Base-by-base conservation (phyloP, 1,140 invertebrate species). In the Calliphora vicina region DNA sequence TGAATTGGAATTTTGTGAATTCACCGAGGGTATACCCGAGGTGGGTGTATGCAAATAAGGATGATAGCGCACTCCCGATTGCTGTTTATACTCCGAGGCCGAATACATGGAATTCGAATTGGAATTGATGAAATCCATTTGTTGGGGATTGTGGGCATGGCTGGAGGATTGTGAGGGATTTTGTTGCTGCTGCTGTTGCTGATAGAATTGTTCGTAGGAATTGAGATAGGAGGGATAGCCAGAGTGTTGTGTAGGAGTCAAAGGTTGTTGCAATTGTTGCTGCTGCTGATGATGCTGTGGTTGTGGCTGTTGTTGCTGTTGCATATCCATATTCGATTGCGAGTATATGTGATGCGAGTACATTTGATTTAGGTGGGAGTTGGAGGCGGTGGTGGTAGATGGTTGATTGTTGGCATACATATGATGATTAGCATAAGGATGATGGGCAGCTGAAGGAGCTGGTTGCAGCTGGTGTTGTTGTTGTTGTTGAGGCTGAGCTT, bases 191-290 rank as follows among this genome's bases (percentile, higher is more conserved):
- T 87, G 86, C 23, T 88, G 88, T 20, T 89, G 88, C 73, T 90
- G 89, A 83, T 91, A 90, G 83, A 89, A 90, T 81, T 90, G 89
- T 81, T 90, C 89, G 83, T 90, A 90, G 84, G 86, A 87, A 81
- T 89, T 88, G 67, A 90, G 85, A 82, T 90, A 90, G 78, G 85
- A 87, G 78, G 87, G 86, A 74, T 84, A 87, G n/a, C n/a, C 61
- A 15, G 57, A 73, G 25, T 85, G 80, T 27, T 82, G 91, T n/a
- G 17, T 74, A 17, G 72, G 72, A 6, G 72, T 74, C 4, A 15
- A 20, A 29, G 72, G 72, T 82, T 88, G 88, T 43, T 85, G 85
- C 10, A 86, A 84, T 23, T 86, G 86, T 10, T 86, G 85, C 29
- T 84, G 85, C 45, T 86, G 85, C 57, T 84, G 82, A 17, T 72